A percentile compares a stretch with the other conserved stretches of the same genome.
phyloP scores from a whole-genome alignment of 2,113 vertebrate species.

The Microtus richardsoni region DNA sequence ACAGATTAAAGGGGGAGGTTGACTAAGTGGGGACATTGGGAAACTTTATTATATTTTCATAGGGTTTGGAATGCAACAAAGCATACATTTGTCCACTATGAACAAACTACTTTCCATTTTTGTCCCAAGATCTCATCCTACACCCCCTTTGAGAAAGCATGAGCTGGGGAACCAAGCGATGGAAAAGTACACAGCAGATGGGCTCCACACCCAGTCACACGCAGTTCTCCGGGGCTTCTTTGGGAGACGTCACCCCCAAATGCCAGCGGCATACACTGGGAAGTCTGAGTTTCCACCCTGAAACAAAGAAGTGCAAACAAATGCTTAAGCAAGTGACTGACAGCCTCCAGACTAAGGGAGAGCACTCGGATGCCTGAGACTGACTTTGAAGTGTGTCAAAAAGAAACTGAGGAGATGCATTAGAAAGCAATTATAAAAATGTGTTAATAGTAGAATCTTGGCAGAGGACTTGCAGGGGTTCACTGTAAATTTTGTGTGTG shows the following conservation, averaged over 20 bases:
- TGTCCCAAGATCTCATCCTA: background rate
- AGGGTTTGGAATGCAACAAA: background rate
- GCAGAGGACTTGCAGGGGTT: background rate
- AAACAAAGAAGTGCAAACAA: background rate
- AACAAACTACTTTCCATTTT: background rate
- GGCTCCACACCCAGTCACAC: background rate
- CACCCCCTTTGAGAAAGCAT: background rate
- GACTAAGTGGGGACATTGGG: background rate
- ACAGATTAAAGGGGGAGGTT: background rate
- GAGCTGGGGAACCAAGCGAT: too few species aligned
- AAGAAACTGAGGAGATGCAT: background rate
- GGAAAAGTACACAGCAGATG: too few species aligned
- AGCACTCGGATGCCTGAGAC: background rate
- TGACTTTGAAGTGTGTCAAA: slow-evolving; percentile 46
- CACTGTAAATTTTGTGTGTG: background rate
- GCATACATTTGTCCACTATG: background rate
- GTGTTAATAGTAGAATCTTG: background rate
- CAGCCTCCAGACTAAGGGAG: background rate
- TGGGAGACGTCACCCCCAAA: background rate
- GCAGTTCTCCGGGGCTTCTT: background rate
- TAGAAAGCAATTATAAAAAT: background rate
- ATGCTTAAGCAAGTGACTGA: background rate
- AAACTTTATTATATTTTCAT: slow-evolving; percentile 9
- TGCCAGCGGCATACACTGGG: background rate
- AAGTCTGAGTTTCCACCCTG: background rate